phyloP scores from a whole-genome alignment of 2,113 vertebrate species.

The Vidua macroura region DNA sequence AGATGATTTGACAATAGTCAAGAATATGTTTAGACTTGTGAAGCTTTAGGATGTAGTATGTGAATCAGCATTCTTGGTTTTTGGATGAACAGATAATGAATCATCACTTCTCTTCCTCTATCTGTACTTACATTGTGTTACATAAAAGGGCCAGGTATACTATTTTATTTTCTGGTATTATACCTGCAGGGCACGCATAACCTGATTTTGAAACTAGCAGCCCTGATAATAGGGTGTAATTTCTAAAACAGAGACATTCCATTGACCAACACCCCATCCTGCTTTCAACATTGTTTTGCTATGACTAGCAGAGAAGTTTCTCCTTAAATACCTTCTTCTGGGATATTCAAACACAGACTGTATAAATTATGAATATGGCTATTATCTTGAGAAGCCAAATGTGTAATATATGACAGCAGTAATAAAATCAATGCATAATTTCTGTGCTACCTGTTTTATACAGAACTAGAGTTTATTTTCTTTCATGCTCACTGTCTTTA shows the following conservation, averaged over 20 bases:
- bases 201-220: conserved; percentile 18
- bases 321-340: neutral
- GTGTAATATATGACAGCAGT: neutral
- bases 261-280: conserved; percentile 31
- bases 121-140: neutral
- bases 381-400: neutral
- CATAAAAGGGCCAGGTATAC: neutral
- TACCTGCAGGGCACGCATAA: conserved; percentile 22
- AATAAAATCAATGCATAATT: neutral
- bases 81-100: conserved; percentile 52
- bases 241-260: conserved; percentile 18
- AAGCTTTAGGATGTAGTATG: neutral
- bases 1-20: neutral
- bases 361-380: neutral
- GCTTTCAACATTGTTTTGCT: neutral
- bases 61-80: conserved; percentile 30
- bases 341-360: neutral
- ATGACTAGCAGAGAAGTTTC: conserved; percentile 28
- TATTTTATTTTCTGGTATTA: conserved; percentile 24
- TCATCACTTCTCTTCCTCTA: conserved; percentile 26
- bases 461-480: neutral
- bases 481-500: neutral
- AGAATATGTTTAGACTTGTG: neutral
- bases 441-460: neutral
- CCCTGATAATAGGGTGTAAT: neutral